Percentiles rank a stretch among this genome's conserved stretches.
phyloP scores from a whole-genome alignment of 2,797 vertebrate genomes.

The Coccyzus lansbergi region DNA sequence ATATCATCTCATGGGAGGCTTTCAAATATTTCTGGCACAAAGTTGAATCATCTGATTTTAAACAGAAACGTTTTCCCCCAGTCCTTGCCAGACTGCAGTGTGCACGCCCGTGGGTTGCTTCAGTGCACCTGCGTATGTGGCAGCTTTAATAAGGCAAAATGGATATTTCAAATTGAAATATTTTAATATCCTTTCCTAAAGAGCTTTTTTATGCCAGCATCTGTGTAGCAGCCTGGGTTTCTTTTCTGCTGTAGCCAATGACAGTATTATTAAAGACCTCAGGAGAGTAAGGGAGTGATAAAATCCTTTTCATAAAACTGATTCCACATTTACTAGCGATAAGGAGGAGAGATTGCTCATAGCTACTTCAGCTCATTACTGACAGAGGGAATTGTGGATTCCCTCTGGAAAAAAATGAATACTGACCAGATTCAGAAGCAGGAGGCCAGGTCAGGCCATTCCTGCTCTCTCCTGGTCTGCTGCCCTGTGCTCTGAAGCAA shows the following conservation, averaged over 20 bases:
- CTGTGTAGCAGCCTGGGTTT: neutral
- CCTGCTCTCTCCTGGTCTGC: neutral
- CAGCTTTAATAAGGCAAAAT: neutral
- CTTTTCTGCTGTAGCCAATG: neutral
- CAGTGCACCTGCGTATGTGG: neutral
- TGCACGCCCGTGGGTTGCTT: neutral
- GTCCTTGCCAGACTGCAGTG: neutral
- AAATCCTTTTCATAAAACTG: neutral
- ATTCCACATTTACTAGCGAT: neutral
- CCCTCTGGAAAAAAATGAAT: neutral
- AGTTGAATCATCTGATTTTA: neutral
- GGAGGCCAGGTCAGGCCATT: neutral
- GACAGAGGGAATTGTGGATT: neutral
- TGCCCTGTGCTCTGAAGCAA: neutral
- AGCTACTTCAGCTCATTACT: neutral
- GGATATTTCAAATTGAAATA: neutral
- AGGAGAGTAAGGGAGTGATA: neutral
- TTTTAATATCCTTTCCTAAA: neutral
- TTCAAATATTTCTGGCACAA: neutral
- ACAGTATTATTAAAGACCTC: neutral
- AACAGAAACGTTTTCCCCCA: neutral
- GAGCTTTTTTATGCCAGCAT: neutral
- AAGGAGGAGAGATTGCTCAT: neutral
- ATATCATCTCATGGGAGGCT: neutral
- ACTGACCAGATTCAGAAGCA: neutral